Percentiles rank a stretch among this genome's conserved stretches.
These are phyloP conservation scores for Holothuria scabra DNA, from an alignment of 53 echinoderm and acorn worm species.

Conservation along the genomic window DNA sequence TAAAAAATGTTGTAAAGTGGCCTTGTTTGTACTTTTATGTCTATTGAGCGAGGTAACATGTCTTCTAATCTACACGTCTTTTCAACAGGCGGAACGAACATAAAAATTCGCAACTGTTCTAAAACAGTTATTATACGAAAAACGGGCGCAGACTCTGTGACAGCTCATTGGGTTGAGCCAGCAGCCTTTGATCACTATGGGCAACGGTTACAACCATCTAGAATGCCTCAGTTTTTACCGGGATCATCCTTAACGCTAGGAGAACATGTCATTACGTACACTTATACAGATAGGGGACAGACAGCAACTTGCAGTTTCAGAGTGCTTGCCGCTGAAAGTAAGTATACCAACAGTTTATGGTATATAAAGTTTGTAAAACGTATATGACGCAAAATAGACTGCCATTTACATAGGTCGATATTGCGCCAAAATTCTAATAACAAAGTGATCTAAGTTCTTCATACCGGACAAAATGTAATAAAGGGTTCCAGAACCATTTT, in stretches of 20 bases:
- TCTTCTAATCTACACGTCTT: no score
- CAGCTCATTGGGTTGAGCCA: not conserved
- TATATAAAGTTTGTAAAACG: no score
- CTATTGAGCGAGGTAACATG: no score
- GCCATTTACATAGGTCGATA: no score
- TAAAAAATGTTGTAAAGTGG: no score
- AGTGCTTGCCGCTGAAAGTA: not conserved
- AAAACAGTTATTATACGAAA: not conserved
- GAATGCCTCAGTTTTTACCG: not conserved
- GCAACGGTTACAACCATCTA: not conserved
- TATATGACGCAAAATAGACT: no score
- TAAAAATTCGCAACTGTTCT: conserved; percentile 15
- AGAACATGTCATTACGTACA: not conserved
- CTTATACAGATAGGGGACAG: not conserved
- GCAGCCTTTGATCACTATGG: conserved; percentile 16
- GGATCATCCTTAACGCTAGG: not conserved
- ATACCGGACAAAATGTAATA: no score
- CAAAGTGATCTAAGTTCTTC: no score
- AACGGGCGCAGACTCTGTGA: not conserved
- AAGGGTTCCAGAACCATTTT: no score
- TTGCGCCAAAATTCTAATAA: no score
- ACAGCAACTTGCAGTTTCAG: not conserved
- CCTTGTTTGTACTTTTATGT: no score
- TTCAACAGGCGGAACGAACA: not conserved
- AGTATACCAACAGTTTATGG: not conserved